Evolutionary conservation across 2,113 vertebrate species (phyloP).

Genomic region (Oncorhynchus clarkii): DNA sequence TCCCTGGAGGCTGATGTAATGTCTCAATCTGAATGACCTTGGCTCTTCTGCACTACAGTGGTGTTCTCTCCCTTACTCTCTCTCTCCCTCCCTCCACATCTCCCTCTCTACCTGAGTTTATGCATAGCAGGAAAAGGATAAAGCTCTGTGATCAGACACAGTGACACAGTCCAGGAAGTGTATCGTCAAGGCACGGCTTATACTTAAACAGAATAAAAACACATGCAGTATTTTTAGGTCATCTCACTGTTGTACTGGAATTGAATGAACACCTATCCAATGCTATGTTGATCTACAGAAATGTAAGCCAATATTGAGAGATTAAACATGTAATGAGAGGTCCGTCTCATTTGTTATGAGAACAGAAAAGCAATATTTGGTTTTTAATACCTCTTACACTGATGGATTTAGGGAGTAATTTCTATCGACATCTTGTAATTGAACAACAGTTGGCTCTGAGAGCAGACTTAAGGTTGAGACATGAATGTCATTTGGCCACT

Average conservation of each 20-base stretch:
- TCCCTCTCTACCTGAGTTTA: not conserved
- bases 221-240: too few relatives aligned
- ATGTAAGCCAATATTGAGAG: not conserved
- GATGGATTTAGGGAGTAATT: not conserved
- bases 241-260: not conserved
- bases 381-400: not conserved
- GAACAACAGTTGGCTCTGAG: not conserved
- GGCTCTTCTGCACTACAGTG: not conserved
- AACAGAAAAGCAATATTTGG: not conserved
- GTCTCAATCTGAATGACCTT: conserved; percentile 16
- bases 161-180: not conserved
- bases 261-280: not conserved
- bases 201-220: not conserved
- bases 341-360: not conserved
- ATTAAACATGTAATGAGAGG: not conserved
- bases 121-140: conserved; percentile 10
- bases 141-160: not conserved
- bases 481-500: not conserved
- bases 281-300: not conserved
- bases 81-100: not conserved
- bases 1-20: not conserved
- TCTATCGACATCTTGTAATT: not conserved
- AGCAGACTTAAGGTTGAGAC: not conserved
- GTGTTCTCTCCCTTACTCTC: not conserved
- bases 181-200: not conserved